phyloP scores from a whole-genome alignment of 2,888 invertebrate species.

The Teleogryllus oceanicus region DNA sequence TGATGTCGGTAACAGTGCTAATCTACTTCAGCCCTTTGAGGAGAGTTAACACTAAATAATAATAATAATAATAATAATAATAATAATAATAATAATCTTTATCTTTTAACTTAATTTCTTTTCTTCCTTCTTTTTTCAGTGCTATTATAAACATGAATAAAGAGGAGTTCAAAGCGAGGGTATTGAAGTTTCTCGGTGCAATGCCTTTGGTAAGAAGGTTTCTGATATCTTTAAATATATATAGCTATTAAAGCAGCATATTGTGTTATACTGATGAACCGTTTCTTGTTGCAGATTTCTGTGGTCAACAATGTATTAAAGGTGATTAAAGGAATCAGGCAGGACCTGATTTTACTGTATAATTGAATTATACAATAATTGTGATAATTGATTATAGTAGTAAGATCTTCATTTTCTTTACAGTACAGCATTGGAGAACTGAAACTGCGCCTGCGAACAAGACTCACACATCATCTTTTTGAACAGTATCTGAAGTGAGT shows the following conservation, averaged over 20 bases:
- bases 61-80: too few relatives aligned
- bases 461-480: constrained; percentile 82
- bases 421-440: constrained; percentile 89
- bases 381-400: not conserved
- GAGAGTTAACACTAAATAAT: too few relatives aligned
- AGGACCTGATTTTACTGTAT: not conserved
- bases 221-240: not conserved
- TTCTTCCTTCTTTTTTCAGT: constrained; percentile 54
- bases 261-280: not conserved
- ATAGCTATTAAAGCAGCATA: constrained; percentile 12
- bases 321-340: constrained; percentile 45
- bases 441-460: constrained; percentile 84
- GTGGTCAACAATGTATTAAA: constrained; percentile 90
- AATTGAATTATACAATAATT: constrained; percentile 20
- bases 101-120: too few relatives aligned
- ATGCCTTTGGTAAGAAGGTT: constrained; percentile 74
- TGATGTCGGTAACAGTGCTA: too few relatives aligned
- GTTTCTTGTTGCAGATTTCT: constrained; percentile 67
- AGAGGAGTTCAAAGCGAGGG: constrained; percentile 66
- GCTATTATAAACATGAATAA: constrained; percentile 88
- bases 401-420: constrained; percentile 2
- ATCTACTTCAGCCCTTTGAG: too few relatives aligned
- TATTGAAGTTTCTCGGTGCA: constrained; percentile 74
- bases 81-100: too few relatives aligned
- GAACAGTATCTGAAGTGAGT: constrained; percentile 88